phyloP scores from a whole-genome alignment of 1,140 invertebrate genomes.

The Nebria ingens region DNA sequence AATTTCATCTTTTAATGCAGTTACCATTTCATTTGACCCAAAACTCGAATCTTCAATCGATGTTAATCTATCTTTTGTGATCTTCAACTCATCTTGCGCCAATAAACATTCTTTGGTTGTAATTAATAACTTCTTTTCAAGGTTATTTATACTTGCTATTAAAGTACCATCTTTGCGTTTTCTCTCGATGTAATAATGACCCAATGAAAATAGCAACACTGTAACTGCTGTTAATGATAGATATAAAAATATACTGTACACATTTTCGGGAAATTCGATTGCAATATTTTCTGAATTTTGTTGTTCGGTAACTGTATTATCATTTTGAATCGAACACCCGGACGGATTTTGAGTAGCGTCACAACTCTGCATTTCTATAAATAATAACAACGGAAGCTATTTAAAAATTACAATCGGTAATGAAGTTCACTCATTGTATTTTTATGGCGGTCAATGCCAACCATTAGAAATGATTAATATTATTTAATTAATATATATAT shows the following conservation, averaged over 20 bases:
- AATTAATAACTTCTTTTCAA: slow-evolving; percentile 46
- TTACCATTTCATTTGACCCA: slow-evolving; percentile 60
- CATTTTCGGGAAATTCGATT: slow-evolving; percentile 30
- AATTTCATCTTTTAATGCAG: slow-evolving; percentile 48
- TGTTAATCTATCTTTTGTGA: slow-evolving; percentile 33
- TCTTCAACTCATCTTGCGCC: slow-evolving; percentile 53
- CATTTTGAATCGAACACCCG: slow-evolving; percentile 10
- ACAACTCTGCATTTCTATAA: slow-evolving; percentile 1
- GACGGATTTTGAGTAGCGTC: not conserved
- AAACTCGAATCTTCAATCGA: slow-evolving; percentile 55
- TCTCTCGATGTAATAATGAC: slow-evolving; percentile 66
- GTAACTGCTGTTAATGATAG: slow-evolving; percentile 48
- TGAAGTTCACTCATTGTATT: no score
- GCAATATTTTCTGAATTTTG: not conserved
- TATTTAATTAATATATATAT: no score
- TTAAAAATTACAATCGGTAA: no score
- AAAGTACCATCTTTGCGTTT: slow-evolving; percentile 49
- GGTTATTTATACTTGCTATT: slow-evolving; percentile 47
- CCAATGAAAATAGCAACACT: slow-evolving; percentile 59
- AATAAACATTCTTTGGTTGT: slow-evolving; percentile 51
- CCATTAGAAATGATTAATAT: no score
- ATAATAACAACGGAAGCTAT: no score
- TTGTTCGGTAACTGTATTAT: slow-evolving; percentile 6
- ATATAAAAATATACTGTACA: slow-evolving; percentile 31
- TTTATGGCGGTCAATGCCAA: no score